These are phyloP conservation scores for Stictonetta naevosa DNA, from an alignment of 2,113 vertebrate species.

Conservation along the genomic window DNA sequence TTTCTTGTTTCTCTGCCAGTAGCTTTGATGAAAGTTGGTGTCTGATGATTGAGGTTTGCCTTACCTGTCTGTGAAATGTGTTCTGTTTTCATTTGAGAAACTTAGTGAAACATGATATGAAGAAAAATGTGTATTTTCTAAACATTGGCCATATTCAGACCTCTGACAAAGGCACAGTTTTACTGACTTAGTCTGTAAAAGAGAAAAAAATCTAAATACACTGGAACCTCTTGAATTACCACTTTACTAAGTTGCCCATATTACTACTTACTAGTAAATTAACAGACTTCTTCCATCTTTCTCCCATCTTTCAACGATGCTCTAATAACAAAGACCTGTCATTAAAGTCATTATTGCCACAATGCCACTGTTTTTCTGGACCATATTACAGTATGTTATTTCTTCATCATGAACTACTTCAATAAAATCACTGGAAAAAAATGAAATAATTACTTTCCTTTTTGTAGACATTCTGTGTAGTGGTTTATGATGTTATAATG, in stretches of 20 bases:
- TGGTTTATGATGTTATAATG: neutral
- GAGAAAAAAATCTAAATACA: neutral
- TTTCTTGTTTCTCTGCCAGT: neutral
- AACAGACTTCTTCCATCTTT: neutral
- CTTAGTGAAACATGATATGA: neutral
- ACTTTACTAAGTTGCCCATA: neutral
- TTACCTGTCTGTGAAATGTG: neutral
- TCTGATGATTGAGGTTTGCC: neutral
- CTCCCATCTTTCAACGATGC: neutral
- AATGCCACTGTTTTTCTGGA: neutral
- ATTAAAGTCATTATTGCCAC: neutral
- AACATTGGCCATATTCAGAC: neutral
- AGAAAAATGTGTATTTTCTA: neutral
- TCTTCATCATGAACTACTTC: neutral
- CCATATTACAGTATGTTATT: neutral
- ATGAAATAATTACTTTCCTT: neutral
- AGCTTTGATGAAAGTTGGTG: neutral
- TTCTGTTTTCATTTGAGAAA: neutral
- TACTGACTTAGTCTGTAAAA: neutral
- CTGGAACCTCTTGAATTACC: neutral
- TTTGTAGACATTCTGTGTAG: neutral
- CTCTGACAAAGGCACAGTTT: neutral
- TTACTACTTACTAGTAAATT: neutral
- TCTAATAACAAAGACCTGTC: neutral
- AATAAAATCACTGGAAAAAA: neutral